A percentile compares a stretch with the other conserved stretches of the same genome.
Evolutionary conservation across 2,888 invertebrate species (phyloP).

Genomic region (Rhaphigaster nebulosa): DNA sequence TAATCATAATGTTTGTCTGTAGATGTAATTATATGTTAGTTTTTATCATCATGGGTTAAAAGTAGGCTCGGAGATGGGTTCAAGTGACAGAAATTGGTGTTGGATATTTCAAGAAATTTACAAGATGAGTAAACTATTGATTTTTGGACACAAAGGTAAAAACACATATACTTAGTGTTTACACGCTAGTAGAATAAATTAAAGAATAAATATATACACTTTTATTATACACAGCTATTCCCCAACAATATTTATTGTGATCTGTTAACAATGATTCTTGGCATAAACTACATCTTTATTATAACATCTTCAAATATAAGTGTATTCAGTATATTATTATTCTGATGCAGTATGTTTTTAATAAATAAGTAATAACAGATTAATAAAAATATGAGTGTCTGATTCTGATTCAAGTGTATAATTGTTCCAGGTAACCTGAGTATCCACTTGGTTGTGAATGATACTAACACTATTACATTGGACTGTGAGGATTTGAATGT

Average conservation of each 20-base stretch:
- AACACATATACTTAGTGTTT: too few relatives aligned
- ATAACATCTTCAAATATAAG: background rate
- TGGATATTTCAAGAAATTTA: too few relatives aligned
- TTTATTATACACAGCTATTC: too few relatives aligned
- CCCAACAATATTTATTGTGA: background rate
- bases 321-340: background rate
- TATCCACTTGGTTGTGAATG: background rate
- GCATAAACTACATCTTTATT: background rate
- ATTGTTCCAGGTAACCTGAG: slow-evolving; percentile 20
- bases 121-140: too few relatives aligned
- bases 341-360: background rate
- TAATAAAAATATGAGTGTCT: background rate
- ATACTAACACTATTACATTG: slow-evolving; percentile 9
- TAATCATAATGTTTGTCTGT: too few relatives aligned
- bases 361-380: background rate
- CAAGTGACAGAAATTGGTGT: too few relatives aligned
- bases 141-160: too few relatives aligned
- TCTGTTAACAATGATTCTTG: background rate
- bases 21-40: too few relatives aligned
- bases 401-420: background rate
- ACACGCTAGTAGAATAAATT: too few relatives aligned
- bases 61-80: too few relatives aligned
- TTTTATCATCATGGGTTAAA: too few relatives aligned
- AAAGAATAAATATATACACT: too few relatives aligned
- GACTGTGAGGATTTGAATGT: slow-evolving; percentile 48